Base-by-base conservation (phyloP, 2,113 vertebrate species). In the Ciconia maguari region DNA sequence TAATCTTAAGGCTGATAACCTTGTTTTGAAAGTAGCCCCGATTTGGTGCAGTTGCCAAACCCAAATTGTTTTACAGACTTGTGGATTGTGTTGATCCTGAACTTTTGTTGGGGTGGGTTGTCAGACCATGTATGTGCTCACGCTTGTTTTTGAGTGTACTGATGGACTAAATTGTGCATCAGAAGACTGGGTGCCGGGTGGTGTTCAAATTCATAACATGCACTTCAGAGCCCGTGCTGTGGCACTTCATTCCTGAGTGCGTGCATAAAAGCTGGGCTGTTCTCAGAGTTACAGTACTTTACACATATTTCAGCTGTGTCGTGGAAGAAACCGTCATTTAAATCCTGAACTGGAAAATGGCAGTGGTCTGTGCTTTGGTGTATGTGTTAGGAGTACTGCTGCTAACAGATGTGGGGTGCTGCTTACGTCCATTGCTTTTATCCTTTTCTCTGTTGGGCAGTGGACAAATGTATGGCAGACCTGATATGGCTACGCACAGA, bases 271-370 rank as follows among this genome's bases (percentile, higher is more conserved):
- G 36, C 54, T 22, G 42, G 24, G 14, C 58, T 38, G 17, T 27
- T 60, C 16, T 38, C 48, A 55, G 34, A 62, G 48, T 38, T 55
- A 21, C 4, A 8, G 57, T 29, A 12, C 22, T 62, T 62, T 10
- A 29, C 15, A 0, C 0, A 6, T 38, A 19, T 19, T 46, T 62
- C 65, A 48, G 1, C 49, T 2, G 0, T 25, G 48, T 54, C 1
- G 1, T 26, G 36, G 64, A 44, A 42, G 64, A 42, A 60, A 21
- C 61, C 25, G 25, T n/a, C 12, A 6, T 10, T 61, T 69, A 30
- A 20, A 32, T 61, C 85, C 21, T 38, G 64, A 54, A 11, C 46
- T 61, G 55, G 38, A 21, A 52, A 52, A 30, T 3, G 18, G 20
- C 9, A 49, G 6, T 14, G 46, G 13, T 32, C 20, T 44, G 38